Percentiles rank a stretch among this genome's conserved stretches.
These are phyloP conservation scores for Salminus brasiliensis DNA, from an alignment of 2,113 vertebrate species.

Conservation along the genomic window DNA sequence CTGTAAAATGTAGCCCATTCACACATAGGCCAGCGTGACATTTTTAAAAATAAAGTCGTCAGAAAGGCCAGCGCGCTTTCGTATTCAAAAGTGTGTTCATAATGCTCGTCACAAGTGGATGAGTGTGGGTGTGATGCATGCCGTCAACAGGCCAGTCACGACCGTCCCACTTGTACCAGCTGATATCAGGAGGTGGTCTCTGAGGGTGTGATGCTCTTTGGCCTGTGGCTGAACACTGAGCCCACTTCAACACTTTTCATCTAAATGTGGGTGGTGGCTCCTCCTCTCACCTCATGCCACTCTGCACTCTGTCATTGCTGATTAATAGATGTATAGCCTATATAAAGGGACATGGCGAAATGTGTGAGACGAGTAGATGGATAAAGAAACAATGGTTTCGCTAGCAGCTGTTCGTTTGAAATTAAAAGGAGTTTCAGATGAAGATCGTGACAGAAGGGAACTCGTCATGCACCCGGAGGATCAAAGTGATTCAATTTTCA, in stretches of 20 bases:
- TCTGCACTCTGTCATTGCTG: constrained; percentile 65
- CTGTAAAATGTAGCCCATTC: constrained; percentile 3
- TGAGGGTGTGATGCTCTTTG: constrained; percentile 39
- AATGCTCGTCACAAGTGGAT: constrained; percentile 4
- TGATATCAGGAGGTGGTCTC: constrained; percentile 39
- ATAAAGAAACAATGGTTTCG: not conserved
- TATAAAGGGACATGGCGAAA: constrained; percentile 12
- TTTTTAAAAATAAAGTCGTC: constrained; percentile 35
- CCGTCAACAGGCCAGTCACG: constrained; percentile 40
- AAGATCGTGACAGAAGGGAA: not conserved
- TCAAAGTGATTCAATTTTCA: constrained; percentile 1
- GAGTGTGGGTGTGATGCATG: constrained; percentile 28
- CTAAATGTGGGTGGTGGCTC: constrained; percentile 43
- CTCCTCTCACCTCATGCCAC: constrained; percentile 55
- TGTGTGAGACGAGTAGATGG: not conserved
- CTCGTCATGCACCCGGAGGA: not conserved
- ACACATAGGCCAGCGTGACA: constrained; percentile 28
- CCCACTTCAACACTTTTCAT: constrained; percentile 16
- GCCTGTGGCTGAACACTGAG: constrained; percentile 4
- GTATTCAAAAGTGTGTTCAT: constrained; percentile 13
- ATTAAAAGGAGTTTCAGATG: not conserved
- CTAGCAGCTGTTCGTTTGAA: constrained; percentile 1
- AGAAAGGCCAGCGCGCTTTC: not conserved
- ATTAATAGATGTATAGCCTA: constrained; percentile 55
- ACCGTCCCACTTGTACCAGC: constrained; percentile 46